A percentile compares a stretch with the other conserved stretches of the same genome.
Conservation (phyloP, 53 echinoderm and acorn worm species). For the Paracentrotus lividus region DNA sequence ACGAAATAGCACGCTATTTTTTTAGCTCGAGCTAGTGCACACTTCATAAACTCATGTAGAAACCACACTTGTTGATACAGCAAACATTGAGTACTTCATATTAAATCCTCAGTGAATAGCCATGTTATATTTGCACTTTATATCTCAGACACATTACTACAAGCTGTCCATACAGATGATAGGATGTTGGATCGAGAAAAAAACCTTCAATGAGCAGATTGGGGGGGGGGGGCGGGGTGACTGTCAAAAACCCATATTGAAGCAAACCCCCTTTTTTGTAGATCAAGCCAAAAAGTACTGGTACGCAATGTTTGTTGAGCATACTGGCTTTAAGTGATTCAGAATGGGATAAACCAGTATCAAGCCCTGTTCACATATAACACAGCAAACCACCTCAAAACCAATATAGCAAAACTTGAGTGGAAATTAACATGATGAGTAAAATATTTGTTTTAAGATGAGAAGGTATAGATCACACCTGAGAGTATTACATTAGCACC, state of each 20-base stretch:
- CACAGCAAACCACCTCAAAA: no score
- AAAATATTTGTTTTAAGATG: no score
- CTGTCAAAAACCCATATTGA: not conserved
- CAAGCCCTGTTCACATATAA: no score
- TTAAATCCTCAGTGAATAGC: not conserved
- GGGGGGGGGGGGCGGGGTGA: not conserved
- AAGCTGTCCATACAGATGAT: slow-evolving; percentile 4
- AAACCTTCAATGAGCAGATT: not conserved
- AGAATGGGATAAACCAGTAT: not conserved
- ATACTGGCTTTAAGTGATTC: not conserved
- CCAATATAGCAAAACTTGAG: no score
- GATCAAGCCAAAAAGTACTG: not conserved
- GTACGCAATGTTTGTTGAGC: not conserved
- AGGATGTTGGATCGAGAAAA: slow-evolving; percentile 1
- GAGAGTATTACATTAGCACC: no score
- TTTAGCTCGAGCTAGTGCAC: not conserved
- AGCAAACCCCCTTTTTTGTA: not conserved
- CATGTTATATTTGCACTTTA: slow-evolving; percentile 13
- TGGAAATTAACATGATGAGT: no score
- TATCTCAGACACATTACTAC: not conserved
- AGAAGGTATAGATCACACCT: no score
- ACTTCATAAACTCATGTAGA: not conserved
- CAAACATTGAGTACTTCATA: not conserved
- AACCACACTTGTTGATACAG: slow-evolving; percentile 2
- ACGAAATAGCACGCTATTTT: no score